Evolutionary conservation across 2,888 invertebrate genomes (phyloP).

Genomic region (Yponomeuta sedellus): DNA sequence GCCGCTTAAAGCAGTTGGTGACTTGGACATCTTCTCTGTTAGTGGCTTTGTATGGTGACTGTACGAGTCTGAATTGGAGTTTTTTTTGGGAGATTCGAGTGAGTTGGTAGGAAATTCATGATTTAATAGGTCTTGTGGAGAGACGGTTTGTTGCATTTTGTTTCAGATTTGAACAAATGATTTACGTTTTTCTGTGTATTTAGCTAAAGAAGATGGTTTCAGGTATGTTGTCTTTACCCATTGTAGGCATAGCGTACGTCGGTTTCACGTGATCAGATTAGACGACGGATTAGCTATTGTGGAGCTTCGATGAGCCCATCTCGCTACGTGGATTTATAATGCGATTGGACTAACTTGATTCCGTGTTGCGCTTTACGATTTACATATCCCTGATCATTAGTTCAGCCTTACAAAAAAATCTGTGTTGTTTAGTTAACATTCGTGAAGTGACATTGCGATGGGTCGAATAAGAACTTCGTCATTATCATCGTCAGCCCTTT

Average conservation of each 20-base stretch:
- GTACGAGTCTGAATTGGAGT: no score
- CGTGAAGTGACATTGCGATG: background rate
- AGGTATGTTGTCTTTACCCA: background rate
- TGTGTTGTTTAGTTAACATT: background rate
- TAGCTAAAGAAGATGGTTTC: no score
- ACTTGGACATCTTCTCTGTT: no score
- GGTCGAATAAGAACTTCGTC: background rate
- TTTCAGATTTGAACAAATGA: no score
- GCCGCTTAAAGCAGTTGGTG: background rate
- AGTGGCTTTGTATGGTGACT: no score
- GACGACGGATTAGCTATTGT: constrained; percentile 5
- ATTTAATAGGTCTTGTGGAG: no score
- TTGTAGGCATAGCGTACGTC: background rate
- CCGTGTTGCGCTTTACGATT: background rate
- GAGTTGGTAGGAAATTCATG: no score
- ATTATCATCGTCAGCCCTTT: no score
- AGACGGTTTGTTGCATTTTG: no score
- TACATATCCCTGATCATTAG: background rate
- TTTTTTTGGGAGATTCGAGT: no score
- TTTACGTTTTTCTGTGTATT: no score
- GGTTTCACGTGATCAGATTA: background rate
- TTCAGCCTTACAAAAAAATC: background rate
- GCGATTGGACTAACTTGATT: constrained; percentile 4
- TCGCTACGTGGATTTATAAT: background rate
- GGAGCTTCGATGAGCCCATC: background rate